Conservation (phyloP, 2,888 invertebrate genomes). For the Ischnura elegans region DNA sequence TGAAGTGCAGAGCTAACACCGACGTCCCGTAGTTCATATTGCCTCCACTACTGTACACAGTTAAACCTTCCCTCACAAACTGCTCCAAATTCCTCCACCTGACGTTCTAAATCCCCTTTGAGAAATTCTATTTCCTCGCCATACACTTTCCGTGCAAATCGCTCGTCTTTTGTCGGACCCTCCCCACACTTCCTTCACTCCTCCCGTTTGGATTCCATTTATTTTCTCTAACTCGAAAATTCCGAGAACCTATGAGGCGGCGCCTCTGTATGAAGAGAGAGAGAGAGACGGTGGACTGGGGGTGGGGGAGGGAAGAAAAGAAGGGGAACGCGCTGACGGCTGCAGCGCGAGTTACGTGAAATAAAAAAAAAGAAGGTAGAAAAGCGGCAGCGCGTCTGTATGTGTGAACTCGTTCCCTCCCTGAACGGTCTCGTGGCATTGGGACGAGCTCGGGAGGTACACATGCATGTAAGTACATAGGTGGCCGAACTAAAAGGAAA, state of each 20-base stretch:
- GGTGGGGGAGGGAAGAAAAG: too few relatives aligned
- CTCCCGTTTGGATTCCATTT: neutral
- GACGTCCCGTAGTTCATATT: neutral
- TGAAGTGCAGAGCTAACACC: neutral
- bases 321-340: neutral
- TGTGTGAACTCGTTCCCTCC: conserved; percentile 18
- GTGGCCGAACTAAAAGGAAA: neutral
- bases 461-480: neutral
- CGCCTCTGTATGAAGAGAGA: neutral
- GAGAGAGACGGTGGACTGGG: too few relatives aligned
- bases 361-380: neutral
- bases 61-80: neutral
- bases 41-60: neutral
- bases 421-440: neutral
- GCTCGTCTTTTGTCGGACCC: conserved; percentile 37
- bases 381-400: neutral
- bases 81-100: neutral
- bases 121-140: conserved; percentile 14
- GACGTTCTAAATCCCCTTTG: conserved; percentile 5
- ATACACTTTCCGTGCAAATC: neutral
- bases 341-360: neutral
- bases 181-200: neutral
- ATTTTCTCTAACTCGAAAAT: neutral
- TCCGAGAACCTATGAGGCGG: conserved; percentile 46
- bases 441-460: neutral